phyloP scores from a whole-genome alignment of 2,888 invertebrate genomes.

The Limnephilus lunatus region DNA sequence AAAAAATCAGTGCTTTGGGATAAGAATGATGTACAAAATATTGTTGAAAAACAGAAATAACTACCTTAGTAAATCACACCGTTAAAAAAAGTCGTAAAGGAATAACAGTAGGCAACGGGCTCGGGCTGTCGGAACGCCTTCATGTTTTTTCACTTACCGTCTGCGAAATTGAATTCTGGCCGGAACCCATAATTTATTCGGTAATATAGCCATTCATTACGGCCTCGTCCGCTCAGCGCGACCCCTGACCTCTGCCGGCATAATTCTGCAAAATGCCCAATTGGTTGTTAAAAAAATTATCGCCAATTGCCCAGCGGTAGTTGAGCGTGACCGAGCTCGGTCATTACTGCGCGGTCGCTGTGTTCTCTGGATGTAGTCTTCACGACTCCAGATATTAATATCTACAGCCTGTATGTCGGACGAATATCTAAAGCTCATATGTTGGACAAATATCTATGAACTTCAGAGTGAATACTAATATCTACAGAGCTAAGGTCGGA shows the following conservation, averaged over 20 bases:
- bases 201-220: slow-evolving; percentile 49
- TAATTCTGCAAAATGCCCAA: slow-evolving; percentile 43
- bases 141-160: slow-evolving; percentile 19
- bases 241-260: slow-evolving; percentile 26
- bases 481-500: too few species aligned
- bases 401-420: too few species aligned
- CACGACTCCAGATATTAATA: too few species aligned
- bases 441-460: too few species aligned
- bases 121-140: neutral
- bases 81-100: neutral
- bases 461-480: too few species aligned
- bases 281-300: slow-evolving; percentile 36
- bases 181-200: slow-evolving; percentile 44
- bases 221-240: neutral
- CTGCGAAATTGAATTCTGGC: slow-evolving; percentile 27
- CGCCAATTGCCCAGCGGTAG: slow-evolving; percentile 45
- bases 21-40: neutral
- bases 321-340: slow-evolving; percentile 30
- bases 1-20: neutral
- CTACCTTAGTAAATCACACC: neutral
- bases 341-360: neutral
- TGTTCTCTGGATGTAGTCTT: neutral
- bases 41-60: neutral
- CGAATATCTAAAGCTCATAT: too few species aligned
- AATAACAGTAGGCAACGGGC: neutral